A percentile compares a stretch with the other conserved stretches of the same genome.
Evolutionary conservation across 2,113 vertebrate species (phyloP).

Genomic region (Cynocephalus volans): DNA sequence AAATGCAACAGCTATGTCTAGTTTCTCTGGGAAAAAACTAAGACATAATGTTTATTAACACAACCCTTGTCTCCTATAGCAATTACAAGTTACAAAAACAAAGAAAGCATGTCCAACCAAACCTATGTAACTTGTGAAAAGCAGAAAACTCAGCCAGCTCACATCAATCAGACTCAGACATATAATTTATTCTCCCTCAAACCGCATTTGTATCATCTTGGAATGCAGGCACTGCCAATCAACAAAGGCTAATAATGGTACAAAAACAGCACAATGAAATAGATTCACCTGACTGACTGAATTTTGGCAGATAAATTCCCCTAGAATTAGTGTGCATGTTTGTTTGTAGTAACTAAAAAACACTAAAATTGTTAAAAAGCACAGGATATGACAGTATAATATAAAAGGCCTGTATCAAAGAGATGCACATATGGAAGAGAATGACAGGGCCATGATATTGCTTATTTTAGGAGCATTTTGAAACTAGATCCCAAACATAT

Average conservation of each 20-base stretch:
- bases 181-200: background rate
- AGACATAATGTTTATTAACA: background rate
- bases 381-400: background rate
- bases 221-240: background rate
- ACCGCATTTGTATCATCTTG: background rate
- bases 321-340: background rate
- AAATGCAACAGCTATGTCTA: background rate
- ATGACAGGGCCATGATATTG: background rate
- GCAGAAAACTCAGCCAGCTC: background rate
- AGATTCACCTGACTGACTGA: background rate
- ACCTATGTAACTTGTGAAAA: background rate
- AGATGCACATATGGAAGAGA: background rate
- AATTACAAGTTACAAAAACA: background rate
- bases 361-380: background rate
- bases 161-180: background rate
- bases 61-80: background rate
- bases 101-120: background rate
- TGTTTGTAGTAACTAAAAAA: slow-evolving; percentile 15
- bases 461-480: background rate
- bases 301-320: slow-evolving; percentile 17
- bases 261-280: background rate
- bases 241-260: background rate
- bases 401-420: background rate
- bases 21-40: background rate
- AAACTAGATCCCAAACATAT: background rate